phyloP scores from a whole-genome alignment of 2,888 invertebrate species.

The Vesta saturnalis region DNA sequence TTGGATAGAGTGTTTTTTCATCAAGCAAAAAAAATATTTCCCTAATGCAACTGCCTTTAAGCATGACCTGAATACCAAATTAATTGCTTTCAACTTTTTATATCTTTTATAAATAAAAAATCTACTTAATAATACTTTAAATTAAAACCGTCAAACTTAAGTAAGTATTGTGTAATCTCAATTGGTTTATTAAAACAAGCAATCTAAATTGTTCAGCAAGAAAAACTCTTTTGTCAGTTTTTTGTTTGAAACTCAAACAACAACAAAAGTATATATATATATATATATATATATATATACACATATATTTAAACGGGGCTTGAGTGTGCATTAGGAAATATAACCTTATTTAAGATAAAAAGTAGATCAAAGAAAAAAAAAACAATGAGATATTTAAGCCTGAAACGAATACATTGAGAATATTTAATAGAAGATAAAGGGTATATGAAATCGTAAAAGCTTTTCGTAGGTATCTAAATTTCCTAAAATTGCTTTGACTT shows the following conservation, averaged over 20 bases:
- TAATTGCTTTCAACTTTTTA: constrained; percentile 7
- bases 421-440: constrained; percentile 31
- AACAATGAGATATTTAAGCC: constrained; percentile 33
- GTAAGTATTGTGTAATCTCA: too few species aligned
- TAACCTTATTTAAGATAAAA: constrained; percentile 16
- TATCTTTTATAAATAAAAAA: constrained; percentile 1
- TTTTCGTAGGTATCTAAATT: too few species aligned
- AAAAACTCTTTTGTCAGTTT: too few species aligned
- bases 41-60: constrained; percentile 6
- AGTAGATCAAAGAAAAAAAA: constrained; percentile 34
- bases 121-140: too few species aligned
- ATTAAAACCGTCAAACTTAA: too few species aligned
- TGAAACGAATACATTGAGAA: constrained; percentile 32
- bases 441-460: constrained; percentile 17
- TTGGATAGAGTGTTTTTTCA: constrained; percentile 17
- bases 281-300: too few species aligned
- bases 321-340: constrained; percentile 30
- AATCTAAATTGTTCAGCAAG: too few species aligned
- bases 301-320: too few species aligned
- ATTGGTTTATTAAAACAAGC: too few species aligned
- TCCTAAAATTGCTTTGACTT: too few species aligned
- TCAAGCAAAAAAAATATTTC: constrained; percentile 17
- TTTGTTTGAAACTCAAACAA: too few species aligned
- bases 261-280: too few species aligned
- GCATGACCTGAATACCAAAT: constrained; percentile 20